Percentiles rank a stretch among this genome's conserved stretches.
Conservation (phyloP, 1,140 invertebrate genomes). For the Zaprionus vittiger region DNA sequence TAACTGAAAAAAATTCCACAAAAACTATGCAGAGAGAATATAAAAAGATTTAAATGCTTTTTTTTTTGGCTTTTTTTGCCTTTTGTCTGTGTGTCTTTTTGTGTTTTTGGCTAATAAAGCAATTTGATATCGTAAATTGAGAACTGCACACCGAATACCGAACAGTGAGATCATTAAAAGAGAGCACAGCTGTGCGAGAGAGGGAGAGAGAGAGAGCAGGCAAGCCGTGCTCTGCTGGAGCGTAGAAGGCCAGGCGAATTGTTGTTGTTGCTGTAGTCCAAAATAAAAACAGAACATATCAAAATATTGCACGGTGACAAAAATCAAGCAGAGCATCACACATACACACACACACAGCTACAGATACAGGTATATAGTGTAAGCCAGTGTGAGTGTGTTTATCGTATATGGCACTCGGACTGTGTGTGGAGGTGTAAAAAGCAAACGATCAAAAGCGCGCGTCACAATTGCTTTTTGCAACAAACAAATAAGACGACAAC, state of each 20-base stretch:
- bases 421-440: conserved; percentile 68
- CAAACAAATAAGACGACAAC: conserved; percentile 30
- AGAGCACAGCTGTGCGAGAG: conserved; percentile 9
- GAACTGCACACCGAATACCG: conserved; percentile 40
- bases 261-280: conserved; percentile 30
- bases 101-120: conserved; percentile 75
- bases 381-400: conserved; percentile 1
- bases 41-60: conserved; percentile 62
- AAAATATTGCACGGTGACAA: conserved; percentile 57
- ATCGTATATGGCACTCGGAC: conserved; percentile 46
- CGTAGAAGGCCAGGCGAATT: conserved; percentile 47
- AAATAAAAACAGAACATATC: conserved; percentile 48
- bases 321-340: conserved; percentile 43
- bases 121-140: conserved; percentile 79
- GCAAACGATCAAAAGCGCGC: conserved; percentile 56
- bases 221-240: conserved; percentile 62
- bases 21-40: conserved; percentile 46
- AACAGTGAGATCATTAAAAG: conserved; percentile 71
- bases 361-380: conserved; percentile 10
- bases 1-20: conserved; percentile 55
- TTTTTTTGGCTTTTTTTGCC: conserved; percentile 28
- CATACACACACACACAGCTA: conserved; percentile 37
- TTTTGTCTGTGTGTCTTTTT: conserved; percentile 34
- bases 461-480: conserved; percentile 40
- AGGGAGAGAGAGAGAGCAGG: conserved; percentile 29